phyloP scores from a whole-genome alignment of 1,140 invertebrate genomes.

The Acromyrmex charruanus region DNA sequence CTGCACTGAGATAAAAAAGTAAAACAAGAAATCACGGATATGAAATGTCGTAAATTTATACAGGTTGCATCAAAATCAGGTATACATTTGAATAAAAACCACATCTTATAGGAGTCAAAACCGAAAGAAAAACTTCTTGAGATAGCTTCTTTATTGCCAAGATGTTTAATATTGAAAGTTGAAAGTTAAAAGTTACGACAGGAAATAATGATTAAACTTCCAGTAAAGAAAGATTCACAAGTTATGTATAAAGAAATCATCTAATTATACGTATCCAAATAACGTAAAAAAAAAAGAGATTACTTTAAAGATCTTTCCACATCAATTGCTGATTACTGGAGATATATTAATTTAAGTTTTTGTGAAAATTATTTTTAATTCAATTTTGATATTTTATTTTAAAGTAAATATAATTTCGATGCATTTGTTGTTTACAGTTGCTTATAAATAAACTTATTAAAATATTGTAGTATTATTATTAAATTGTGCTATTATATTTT shows the following conservation, averaged over 20 bases:
- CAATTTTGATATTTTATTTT: not conserved
- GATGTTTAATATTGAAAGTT: constrained; percentile 15
- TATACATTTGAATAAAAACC: constrained; percentile 12
- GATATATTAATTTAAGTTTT: not conserved
- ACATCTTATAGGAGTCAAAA: not conserved
- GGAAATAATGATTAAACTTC: not conserved
- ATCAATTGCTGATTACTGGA: not conserved
- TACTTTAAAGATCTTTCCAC: no score
- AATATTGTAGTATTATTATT: not conserved
- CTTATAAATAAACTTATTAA: not conserved
- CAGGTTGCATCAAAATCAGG: not conserved
- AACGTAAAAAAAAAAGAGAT: not conserved
- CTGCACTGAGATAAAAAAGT: not conserved
- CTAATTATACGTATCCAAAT: not conserved
- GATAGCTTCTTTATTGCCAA: not conserved
- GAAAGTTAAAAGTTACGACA: not conserved
- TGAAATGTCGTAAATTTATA: constrained; percentile 8
- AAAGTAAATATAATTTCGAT: not conserved
- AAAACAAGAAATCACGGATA: constrained; percentile 15
- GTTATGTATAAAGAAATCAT: not conserved
- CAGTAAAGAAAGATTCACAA: not conserved
- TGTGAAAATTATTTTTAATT: not conserved
- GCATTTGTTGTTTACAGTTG: not conserved
- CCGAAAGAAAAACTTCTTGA: not conserved
- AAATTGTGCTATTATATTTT: not conserved